Evolutionary conservation across 2,888 invertebrate genomes (phyloP).

Genomic region (Lasioglossum marginatum): DNA sequence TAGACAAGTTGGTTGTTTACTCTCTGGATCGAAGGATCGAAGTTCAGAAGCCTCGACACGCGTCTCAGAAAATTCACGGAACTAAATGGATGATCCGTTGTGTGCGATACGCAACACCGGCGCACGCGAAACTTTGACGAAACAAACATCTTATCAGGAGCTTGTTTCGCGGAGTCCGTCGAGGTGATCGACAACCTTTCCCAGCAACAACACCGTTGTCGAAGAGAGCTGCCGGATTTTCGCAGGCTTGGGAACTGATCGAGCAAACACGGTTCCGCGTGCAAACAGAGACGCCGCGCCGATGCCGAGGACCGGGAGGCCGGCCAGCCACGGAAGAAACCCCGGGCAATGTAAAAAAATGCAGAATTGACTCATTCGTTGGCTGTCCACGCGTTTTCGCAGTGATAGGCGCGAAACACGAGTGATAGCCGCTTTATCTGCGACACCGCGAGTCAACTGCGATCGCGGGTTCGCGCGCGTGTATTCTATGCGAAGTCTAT

Average conservation of each 20-base stretch:
- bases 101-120: neutral
- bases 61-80: neutral
- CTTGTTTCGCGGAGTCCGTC: neutral
- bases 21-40: neutral
- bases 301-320: neutral
- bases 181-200: neutral
- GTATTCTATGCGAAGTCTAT: neutral
- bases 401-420: conserved; percentile 49
- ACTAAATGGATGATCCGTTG: neutral
- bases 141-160: conserved; percentile 6
- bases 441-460: conserved; percentile 13
- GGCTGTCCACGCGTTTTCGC: conserved; percentile 23
- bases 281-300: conserved; percentile 3
- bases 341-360: conserved; percentile 20
- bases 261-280: neutral
- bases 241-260: neutral
- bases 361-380: conserved; percentile 43
- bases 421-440: conserved; percentile 58
- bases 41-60: neutral
- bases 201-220: neutral
- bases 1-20: neutral
- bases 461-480: conserved; percentile 29
- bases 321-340: neutral
- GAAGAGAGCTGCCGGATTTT: neutral
- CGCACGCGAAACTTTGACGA: neutral